Conservation (phyloP, 2,888 invertebrate genomes). For the Sympetrum striolatum region DNA sequence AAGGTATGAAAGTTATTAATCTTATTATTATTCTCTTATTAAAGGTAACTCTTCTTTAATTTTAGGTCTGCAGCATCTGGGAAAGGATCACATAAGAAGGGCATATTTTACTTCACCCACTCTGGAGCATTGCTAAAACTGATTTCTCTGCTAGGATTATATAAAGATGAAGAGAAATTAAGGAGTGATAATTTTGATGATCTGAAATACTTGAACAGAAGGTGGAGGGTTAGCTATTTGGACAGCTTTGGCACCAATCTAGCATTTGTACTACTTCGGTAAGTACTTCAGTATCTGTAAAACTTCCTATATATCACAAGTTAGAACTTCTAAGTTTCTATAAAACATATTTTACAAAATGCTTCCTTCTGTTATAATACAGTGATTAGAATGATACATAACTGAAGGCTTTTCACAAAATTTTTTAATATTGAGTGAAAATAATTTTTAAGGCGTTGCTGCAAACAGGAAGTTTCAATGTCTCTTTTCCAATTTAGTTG, state of each 20-base stretch:
- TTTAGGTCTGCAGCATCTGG: constrained; percentile 49
- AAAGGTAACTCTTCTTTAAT: not conserved
- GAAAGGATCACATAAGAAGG: constrained; percentile 56
- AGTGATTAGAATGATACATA: no score
- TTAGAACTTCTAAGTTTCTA: no score
- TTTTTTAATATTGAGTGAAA: no score
- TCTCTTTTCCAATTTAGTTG: constrained; percentile 61
- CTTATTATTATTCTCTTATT: no score
- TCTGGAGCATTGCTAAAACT: constrained; percentile 83
- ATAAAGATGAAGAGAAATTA: constrained; percentile 69
- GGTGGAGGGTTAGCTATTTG: constrained; percentile 70
- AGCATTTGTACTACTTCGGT: constrained; percentile 77
- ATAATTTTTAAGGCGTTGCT: no score
- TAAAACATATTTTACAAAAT: no score
- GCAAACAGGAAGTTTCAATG: not conserved
- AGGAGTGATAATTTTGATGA: constrained; percentile 62
- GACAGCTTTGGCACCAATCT: constrained; percentile 83
- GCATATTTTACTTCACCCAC: constrained; percentile 79
- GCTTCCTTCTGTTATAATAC: no score
- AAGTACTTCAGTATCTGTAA: constrained; percentile 55
- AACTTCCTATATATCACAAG: not conserved
- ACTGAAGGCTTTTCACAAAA: no score
- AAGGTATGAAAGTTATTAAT: no score
- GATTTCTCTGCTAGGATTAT: constrained; percentile 74
- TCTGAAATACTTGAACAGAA: constrained; percentile 58